phyloP scores from a whole-genome alignment of 2,113 vertebrate species.

The Nerophis lumbriciformis region DNA sequence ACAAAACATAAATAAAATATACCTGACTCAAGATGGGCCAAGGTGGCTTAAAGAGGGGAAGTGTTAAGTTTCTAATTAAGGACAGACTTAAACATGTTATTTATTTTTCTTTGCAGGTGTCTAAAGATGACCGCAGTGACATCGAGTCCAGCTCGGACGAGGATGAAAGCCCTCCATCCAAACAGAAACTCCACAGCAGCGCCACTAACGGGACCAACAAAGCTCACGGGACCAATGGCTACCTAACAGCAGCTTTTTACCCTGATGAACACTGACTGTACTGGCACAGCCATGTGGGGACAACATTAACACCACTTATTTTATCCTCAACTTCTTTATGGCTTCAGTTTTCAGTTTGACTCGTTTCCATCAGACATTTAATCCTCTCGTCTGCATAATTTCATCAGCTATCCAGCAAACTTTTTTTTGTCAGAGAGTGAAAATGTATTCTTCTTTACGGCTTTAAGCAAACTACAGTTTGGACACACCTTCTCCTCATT shows the following conservation, averaged over 20 bases:
- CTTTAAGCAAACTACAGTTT: constrained; percentile 77
- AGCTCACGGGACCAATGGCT: constrained; percentile 85
- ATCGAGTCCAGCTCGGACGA: constrained; percentile 96
- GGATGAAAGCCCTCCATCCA: constrained; percentile 75
- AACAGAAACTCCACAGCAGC: constrained; percentile 77
- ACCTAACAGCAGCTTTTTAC: constrained; percentile 77
- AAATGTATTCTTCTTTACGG: constrained; percentile 71
- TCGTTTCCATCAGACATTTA: constrained; percentile 27
- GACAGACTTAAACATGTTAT: too few species aligned
- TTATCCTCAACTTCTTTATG: constrained; percentile 64
- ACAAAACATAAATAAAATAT: too few species aligned
- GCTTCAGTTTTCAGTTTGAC: constrained; percentile 2
- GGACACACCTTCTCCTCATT: too few species aligned
- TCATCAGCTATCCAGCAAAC: constrained; percentile 69
- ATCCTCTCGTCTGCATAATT: constrained; percentile 51
- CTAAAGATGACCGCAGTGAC: constrained; percentile 92
- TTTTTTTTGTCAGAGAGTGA: constrained; percentile 77
- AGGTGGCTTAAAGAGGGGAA: too few species aligned
- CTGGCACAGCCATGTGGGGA: constrained; percentile 53
- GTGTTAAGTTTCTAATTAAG: too few species aligned
- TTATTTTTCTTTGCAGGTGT: constrained; percentile 70
- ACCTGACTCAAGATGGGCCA: too few species aligned
- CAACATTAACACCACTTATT: constrained; percentile 76
- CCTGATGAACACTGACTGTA: constrained; percentile 83
- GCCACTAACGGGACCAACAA: constrained; percentile 87